Percentiles rank a stretch among this genome's conserved stretches.
Conservation (phyloP, 2,888 invertebrate genomes). For the Lottia scabra region DNA sequence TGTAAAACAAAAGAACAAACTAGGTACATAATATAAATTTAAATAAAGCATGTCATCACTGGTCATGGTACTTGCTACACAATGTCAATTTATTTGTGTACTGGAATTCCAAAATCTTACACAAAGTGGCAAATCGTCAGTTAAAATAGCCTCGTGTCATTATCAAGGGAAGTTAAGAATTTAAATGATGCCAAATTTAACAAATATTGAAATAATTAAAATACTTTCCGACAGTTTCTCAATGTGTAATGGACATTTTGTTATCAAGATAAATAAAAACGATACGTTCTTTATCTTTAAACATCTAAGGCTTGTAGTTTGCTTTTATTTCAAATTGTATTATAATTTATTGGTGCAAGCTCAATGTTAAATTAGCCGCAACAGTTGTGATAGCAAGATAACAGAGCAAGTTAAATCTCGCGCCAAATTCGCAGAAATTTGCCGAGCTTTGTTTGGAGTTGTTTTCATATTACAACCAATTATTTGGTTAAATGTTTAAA, state of each 20-base stretch:
- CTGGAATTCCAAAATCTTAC: too few species aligned
- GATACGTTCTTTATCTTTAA: not conserved
- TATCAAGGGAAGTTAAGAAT: too few species aligned
- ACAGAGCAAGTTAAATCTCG: not conserved
- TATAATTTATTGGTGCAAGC: not conserved
- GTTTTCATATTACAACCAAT: too few species aligned
- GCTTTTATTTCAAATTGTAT: not conserved
- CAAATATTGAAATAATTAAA: not conserved
- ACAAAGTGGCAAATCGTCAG: too few species aligned
- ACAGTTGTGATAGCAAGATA: not conserved
- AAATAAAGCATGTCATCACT: too few species aligned
- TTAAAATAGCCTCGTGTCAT: too few species aligned
- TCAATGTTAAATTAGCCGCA: not conserved
- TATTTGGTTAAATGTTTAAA: too few species aligned
- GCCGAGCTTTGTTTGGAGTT: too few species aligned
- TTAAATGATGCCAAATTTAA: not conserved
- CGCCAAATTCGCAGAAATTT: not conserved
- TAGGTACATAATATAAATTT: too few species aligned
- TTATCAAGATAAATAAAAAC: conserved; percentile 6
- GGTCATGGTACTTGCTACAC: too few species aligned
- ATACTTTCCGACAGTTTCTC: not conserved
- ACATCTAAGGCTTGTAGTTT: not conserved
- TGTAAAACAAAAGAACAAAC: too few species aligned
- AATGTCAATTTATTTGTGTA: too few species aligned
- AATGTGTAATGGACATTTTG: not conserved